A percentile compares a stretch with the other conserved stretches of the same genome.
These are phyloP conservation scores for Pangasianodon hypophthalmus DNA, from an alignment of 2,113 vertebrate species.

Conservation along the genomic window DNA sequence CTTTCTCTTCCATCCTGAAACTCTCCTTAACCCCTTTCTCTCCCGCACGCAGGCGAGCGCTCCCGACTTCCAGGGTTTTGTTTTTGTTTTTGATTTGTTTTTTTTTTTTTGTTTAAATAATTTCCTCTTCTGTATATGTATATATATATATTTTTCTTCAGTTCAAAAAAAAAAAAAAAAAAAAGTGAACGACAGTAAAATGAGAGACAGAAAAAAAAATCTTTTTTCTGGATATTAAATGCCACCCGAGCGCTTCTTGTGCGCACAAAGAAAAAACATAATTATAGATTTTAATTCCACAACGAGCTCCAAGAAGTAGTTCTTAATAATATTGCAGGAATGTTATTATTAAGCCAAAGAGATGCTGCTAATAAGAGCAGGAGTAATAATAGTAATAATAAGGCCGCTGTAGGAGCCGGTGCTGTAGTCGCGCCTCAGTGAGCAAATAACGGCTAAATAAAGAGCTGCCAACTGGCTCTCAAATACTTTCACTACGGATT, in stretches of 20 bases:
- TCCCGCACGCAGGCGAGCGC: slow-evolving; percentile 40
- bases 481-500: slow-evolving; percentile 90
- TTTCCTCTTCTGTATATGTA: slow-evolving; percentile 12
- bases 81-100: neutral
- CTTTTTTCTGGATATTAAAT: slow-evolving; percentile 46
- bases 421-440: slow-evolving; percentile 47
- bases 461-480: slow-evolving; percentile 76
- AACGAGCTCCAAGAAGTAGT: slow-evolving; percentile 28
- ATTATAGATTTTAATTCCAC: slow-evolving; percentile 56
- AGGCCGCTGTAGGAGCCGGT: slow-evolving; percentile 17
- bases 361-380: neutral
- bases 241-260: slow-evolving; percentile 54
- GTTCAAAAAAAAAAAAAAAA: slow-evolving; percentile 9
- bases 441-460: slow-evolving; percentile 65
- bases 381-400: neutral
- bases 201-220: neutral
- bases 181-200: slow-evolving; percentile 33
- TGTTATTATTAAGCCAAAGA: neutral
- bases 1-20: slow-evolving; percentile 84
- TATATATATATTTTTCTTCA: neutral
- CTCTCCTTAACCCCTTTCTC: slow-evolving; percentile 60
- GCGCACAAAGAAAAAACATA: slow-evolving; percentile 69
- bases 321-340: neutral
- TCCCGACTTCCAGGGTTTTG: slow-evolving; percentile 49
- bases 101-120: neutral